Base-by-base conservation (phyloP, 2,797 vertebrate species). In the Chelmon rostratus region DNA sequence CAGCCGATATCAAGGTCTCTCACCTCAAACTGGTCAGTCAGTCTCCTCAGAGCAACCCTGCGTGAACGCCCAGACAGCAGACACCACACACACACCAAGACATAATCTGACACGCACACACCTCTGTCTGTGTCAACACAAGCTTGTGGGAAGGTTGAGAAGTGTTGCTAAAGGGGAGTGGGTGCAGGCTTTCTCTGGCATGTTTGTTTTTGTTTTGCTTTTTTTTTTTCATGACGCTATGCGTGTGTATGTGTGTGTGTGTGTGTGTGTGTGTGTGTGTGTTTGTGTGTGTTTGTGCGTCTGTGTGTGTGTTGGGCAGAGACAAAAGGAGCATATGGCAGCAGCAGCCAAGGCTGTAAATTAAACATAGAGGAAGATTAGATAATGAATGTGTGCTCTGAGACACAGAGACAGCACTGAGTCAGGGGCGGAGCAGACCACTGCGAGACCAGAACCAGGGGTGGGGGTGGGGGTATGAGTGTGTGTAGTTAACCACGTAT, bases 341-440 rank as follows among this genome's bases (percentile, higher is more conserved):
- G 86, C 92, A 95, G 94, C 94, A 93, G 94, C 93, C 89, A 91
- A 94, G 95, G 94, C 94, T 96, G 96, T 97, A 97, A 97, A 97
- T 97, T 96, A 96, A 96, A 96, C 96, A 97, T 96, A 95, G 96
- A 96, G 94, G 92, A 94, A 96, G 95, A 96, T 96, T 96, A 97
- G 96, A 96, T 96, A 96, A 96, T 97, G 95, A 96, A 96, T 95
- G 94, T 95, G 95, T 92, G 92, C 94, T 95, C 91, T 91, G 91
- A 94, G 93, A 94, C 94, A 93, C 86, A 86, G 91, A 93, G 93
- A 93, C 95, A 93, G 89, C 85, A 88, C 89, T 81, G 89, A 93
- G 87, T 82, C 90, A 81, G 87, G 77, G 91, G 93, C 66, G 68
- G 92, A 83, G 85, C 73, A 75, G 84, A 94, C 88, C 92, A 89